Evolutionary conservation across 2,888 invertebrate species (phyloP), one percentile per base, ranked within the genome.

Genomic region (Amphipoea lucens): DNA sequence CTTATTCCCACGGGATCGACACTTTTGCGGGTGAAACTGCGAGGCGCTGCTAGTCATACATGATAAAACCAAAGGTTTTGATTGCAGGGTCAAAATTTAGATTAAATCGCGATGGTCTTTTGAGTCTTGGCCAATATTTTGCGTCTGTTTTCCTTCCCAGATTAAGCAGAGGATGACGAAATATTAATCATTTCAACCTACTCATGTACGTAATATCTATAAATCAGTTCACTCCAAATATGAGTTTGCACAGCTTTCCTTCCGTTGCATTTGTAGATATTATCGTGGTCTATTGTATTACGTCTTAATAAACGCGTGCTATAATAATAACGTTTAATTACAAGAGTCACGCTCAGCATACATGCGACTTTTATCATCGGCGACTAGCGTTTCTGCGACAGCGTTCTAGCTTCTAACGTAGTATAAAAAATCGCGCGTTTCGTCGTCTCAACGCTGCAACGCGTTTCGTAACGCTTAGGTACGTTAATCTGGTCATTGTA

Each of bases 251-350:
- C 67, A 77, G 72, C 85, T 87, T 85, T 87, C 88, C 63, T 73
- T 85, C 70, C 54, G 68, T 77, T 77, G 60, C 66, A 65, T 76
- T 40, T 69, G 65, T 54, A 81, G 85, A 87, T 85, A 67, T 75
- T 77, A 87, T 85, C 85, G 81, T 73, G 60, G 12, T 66, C 81
- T 87, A 83, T 84, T 78, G 81, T 87, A 73, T 87, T 76, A 83
- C 84, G 89, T 87, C 77, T 88, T 80, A 84, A 80, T 80, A 83
- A 78, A 77, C 60, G 76, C 74, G 62, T 82, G 79, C 54, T 80
- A 74, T 70, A 69, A 81, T 79, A 84, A 87, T 69, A 76, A 71
- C 42, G 77, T 45, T 79, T 87, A 87, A 87, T 87, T 89, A 89
- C 78, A 45, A 63, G 54, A 80, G 78, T 79, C 83, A 87, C 84